Conservation (phyloP, 2,888 invertebrate genomes). For the Drosophila hamatofila region DNA sequence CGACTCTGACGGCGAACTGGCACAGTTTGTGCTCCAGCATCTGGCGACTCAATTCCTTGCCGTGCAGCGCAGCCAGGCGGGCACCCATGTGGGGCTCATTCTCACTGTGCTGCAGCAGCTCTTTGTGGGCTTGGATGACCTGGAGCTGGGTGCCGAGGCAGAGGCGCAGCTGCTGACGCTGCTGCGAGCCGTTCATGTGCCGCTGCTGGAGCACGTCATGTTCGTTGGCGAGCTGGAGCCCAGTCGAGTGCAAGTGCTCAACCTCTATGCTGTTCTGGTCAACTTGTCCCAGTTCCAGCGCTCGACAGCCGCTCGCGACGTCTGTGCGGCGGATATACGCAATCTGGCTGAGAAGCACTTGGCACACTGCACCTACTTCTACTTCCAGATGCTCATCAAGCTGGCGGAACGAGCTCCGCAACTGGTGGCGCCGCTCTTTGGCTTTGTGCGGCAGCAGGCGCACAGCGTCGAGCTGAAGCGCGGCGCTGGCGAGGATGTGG, state of each 20-base stretch:
- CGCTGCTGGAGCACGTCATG: conserved; percentile 84
- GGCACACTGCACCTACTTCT: conserved; percentile 84
- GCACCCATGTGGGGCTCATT: conserved; percentile 80
- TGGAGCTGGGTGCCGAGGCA: not conserved
- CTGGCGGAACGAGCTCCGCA: conserved; percentile 74
- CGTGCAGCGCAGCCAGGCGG: conserved; percentile 83
- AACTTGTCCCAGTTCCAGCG: conserved; percentile 59
- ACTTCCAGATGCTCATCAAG: conserved; percentile 83
- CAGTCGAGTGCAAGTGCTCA: conserved; percentile 78
- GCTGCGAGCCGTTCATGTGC: conserved; percentile 74
- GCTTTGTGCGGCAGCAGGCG: conserved; percentile 79
- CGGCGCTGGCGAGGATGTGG: conserved; percentile 83
- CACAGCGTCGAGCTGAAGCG: conserved; percentile 82
- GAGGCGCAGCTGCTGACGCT: conserved; percentile 70
- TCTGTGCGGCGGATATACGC: conserved; percentile 75
- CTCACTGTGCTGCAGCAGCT: conserved; percentile 83
- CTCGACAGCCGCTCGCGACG: conserved; percentile 56
- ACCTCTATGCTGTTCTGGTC: conserved; percentile 73
- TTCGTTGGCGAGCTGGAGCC: conserved; percentile 84
- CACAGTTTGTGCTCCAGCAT: conserved; percentile 80
- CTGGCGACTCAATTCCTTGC: conserved; percentile 80
- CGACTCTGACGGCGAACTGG: conserved; percentile 72
- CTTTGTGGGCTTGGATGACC: conserved; percentile 20
- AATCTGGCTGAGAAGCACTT: conserved; percentile 83
- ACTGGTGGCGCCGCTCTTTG: conserved; percentile 73